Percentiles rank a stretch among this genome's conserved stretches.
Conservation (phyloP, 2,113 vertebrate species). For the Vulpes lagopus region DNA sequence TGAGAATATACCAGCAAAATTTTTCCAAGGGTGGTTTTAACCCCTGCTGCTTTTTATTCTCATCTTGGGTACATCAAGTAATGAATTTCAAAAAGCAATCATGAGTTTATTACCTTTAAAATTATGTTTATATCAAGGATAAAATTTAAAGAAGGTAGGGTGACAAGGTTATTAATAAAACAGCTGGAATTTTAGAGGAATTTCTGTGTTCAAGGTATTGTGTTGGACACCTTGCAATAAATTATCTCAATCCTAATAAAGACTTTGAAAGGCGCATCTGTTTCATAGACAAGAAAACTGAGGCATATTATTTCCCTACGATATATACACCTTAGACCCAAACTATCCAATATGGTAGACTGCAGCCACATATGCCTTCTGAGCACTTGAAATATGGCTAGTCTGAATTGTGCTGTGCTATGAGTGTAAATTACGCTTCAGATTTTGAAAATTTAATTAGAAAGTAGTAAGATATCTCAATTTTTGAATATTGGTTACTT, state of each 20-base stretch:
- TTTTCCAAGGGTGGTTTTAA: slow-evolving; percentile 29
- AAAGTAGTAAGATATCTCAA: slow-evolving; percentile 6
- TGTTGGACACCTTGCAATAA: background rate
- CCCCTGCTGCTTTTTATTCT: background rate
- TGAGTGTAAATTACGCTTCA: background rate
- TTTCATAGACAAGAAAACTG: slow-evolving; percentile 1
- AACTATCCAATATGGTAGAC: background rate
- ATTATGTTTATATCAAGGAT: background rate
- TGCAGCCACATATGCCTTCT: background rate
- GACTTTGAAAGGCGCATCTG: background rate
- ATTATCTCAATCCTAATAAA: background rate
- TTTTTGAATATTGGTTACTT: background rate
- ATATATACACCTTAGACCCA: background rate
- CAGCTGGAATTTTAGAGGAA: background rate
- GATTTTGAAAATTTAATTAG: background rate
- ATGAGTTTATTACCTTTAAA: slow-evolving; percentile 7
- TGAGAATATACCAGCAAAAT: background rate
- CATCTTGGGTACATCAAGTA: background rate
- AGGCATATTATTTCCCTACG: background rate
- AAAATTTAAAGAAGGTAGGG: background rate
- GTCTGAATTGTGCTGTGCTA: background rate
- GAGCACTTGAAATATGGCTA: background rate
- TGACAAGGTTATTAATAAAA: background rate
- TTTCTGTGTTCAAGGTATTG: background rate
- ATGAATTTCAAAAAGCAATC: slow-evolving; percentile 50